phyloP scores from a whole-genome alignment of 2,113 vertebrate genomes.

The Physeter macrocephalus region DNA sequence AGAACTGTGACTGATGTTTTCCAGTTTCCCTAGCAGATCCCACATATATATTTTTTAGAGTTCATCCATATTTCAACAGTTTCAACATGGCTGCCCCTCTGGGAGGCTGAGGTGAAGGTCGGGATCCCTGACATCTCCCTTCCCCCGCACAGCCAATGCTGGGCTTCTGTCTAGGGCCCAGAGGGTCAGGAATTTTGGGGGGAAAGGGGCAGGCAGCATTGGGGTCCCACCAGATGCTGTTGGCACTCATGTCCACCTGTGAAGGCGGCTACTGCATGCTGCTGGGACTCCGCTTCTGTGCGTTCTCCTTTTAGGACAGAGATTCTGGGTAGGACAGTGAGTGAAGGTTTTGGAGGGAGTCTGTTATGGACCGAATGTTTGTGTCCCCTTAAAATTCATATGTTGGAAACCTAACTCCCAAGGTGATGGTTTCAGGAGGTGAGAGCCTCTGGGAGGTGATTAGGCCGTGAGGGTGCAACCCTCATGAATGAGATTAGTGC shows the following conservation, averaged over 20 bases:
- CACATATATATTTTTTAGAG: neutral
- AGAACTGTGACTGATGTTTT: conserved; percentile 45
- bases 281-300: neutral
- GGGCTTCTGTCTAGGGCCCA: neutral
- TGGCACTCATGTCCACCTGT: accelerated
- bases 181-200: no score
- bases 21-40: conserved; percentile 34
- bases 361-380: neutral
- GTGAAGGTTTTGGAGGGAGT: neutral
- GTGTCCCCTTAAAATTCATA: neutral
- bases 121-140: accelerated
- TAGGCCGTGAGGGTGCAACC: neutral
- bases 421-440: neutral
- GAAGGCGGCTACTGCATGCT: accelerated
- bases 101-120: neutral
- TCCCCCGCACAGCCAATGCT: neutral
- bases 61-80: conserved; percentile 16
- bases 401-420: neutral
- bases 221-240: neutral
- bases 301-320: neutral
- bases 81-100: neutral
- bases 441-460: neutral
- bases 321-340: neutral
- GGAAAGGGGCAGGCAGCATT: neutral
- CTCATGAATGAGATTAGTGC: neutral